Percentiles rank a stretch among this genome's conserved stretches.
These are phyloP conservation scores for Camelus bactrianus DNA, from an alignment of 2,113 vertebrate genomes.

Conservation along the genomic window DNA sequence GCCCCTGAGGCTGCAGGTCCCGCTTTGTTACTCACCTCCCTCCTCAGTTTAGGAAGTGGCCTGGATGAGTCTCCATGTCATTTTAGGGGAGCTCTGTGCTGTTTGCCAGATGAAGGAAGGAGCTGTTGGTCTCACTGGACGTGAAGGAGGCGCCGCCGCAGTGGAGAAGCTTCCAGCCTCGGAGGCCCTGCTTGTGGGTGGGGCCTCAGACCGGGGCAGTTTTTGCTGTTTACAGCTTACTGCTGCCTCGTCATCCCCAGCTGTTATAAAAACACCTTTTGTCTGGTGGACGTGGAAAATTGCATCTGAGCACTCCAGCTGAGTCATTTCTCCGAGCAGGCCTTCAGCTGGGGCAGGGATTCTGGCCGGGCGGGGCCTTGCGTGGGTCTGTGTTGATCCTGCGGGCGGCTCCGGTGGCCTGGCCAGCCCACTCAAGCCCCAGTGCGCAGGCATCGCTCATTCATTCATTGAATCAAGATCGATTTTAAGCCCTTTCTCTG, in stretches of 20 bases:
- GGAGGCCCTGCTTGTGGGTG: neutral
- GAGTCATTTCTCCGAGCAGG: constrained; percentile 50
- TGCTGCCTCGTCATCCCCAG: neutral
- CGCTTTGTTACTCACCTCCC: neutral
- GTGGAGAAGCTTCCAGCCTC: neutral
- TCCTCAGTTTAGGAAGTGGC: neutral
- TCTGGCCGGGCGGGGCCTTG: neutral
- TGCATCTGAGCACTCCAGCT: neutral
- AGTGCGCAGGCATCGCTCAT: neutral
- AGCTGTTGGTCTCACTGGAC: neutral
- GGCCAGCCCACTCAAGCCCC: neutral
- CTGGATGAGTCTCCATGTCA: neutral
- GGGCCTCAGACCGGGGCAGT: neutral
- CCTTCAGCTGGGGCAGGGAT: neutral
- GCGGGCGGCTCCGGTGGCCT: neutral
- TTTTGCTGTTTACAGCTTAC: neutral
- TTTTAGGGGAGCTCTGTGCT: neutral
- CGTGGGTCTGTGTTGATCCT: neutral
- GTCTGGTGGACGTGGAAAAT: neutral
- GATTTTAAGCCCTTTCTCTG: neutral
- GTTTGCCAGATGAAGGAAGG: neutral
- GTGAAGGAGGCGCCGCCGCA: neutral
- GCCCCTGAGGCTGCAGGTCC: neutral
- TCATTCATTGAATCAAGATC: neutral
- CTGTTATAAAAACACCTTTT: constrained; percentile 64